Evolutionary conservation across 2,797 vertebrate genomes (phyloP).

Genomic region (Sarcoramphus papa): DNA sequence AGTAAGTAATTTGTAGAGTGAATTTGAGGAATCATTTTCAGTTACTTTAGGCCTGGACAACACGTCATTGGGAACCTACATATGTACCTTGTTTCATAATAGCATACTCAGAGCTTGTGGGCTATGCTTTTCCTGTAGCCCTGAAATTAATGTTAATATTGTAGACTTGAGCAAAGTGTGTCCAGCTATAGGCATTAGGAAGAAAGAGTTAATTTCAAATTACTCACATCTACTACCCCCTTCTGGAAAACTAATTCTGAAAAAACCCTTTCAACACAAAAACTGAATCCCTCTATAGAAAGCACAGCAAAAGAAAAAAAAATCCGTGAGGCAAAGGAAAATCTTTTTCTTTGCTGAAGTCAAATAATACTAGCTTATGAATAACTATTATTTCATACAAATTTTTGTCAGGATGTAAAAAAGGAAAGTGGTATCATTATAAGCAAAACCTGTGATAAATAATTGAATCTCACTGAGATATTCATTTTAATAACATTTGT

Average conservation of each 20-base stretch:
- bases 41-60: neutral
- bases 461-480: slow-evolving; percentile 57
- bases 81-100: neutral
- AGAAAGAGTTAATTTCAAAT: neutral
- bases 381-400: slow-evolving; percentile 33
- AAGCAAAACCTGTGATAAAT: slow-evolving; percentile 60
- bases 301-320: neutral
- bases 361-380: neutral
- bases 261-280: neutral
- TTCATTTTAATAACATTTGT: slow-evolving; percentile 59
- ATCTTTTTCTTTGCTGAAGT: neutral
- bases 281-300: neutral
- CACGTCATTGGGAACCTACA: rapidly evolving
- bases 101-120: neutral
- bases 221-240: neutral
- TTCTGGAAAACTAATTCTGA: neutral
- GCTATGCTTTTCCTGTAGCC: neutral
- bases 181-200: neutral
- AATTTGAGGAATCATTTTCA: neutral
- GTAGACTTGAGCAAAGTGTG: neutral
- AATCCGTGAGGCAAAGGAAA: neutral
- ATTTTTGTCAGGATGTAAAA: slow-evolving; percentile 40
- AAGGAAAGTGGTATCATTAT: slow-evolving; percentile 50
- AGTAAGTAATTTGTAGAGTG: neutral
- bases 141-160: neutral